Conservation (phyloP, 2,888 invertebrate species). For the Leptinotarsa peninsularis region DNA sequence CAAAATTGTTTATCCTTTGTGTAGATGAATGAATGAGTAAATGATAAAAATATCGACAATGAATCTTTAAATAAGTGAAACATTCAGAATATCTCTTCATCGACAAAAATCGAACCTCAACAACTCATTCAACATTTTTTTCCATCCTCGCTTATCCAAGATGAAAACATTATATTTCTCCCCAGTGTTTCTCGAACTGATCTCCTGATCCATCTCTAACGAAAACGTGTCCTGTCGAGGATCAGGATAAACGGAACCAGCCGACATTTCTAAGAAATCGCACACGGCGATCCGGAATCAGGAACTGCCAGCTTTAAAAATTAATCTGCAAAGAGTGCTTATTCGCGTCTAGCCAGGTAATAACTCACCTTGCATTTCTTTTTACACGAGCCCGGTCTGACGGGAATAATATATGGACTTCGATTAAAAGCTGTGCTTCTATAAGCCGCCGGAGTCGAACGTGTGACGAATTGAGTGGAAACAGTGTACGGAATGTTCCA, state of each 20-base stretch:
- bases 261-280: not conserved
- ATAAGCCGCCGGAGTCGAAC: slow-evolving; percentile 24
- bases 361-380: slow-evolving; percentile 25
- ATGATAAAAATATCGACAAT: too few relatives aligned
- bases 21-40: too few relatives aligned
- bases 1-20: too few relatives aligned
- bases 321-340: slow-evolving; percentile 24
- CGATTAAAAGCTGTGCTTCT: slow-evolving; percentile 36
- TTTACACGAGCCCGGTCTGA: slow-evolving; percentile 1
- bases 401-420: slow-evolving; percentile 30
- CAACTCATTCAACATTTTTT: too few relatives aligned
- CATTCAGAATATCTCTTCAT: too few relatives aligned
- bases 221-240: not conserved
- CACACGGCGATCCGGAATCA: slow-evolving; percentile 2
- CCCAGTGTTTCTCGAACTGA: not conserved
- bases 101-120: too few relatives aligned
- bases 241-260: not conserved
- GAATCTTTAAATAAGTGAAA: too few relatives aligned
- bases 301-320: slow-evolving; percentile 9
- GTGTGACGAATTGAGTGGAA: slow-evolving; percentile 13
- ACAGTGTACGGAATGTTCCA: not conserved
- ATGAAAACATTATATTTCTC: too few relatives aligned
- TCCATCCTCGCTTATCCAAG: too few relatives aligned
- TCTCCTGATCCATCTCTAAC: not conserved
- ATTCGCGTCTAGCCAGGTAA: slow-evolving; percentile 20